Percentiles rank a stretch among this genome's conserved stretches.
These are phyloP conservation scores for Acronicta aceris DNA, from an alignment of 2,888 invertebrate species.

Conservation along the genomic window DNA sequence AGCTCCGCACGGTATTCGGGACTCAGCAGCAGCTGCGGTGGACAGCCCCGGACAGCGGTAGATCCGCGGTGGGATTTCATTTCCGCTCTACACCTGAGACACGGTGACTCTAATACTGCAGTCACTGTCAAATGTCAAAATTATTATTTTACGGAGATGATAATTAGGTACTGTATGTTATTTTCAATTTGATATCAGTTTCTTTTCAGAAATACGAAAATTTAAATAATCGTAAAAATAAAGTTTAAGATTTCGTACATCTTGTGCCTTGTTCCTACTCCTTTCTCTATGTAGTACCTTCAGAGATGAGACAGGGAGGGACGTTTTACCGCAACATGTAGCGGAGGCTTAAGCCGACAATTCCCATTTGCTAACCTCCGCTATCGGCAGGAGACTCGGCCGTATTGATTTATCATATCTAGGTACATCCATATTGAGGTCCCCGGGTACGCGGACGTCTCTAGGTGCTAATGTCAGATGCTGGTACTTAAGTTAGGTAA, in stretches of 20 bases:
- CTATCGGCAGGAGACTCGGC: slow-evolving; percentile 29
- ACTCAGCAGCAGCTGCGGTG: slow-evolving; percentile 12
- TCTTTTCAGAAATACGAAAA: too few relatives aligned
- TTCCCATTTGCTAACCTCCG: slow-evolving; percentile 46
- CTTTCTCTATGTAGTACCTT: slow-evolving; percentile 11
- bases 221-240: too few relatives aligned
- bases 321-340: slow-evolving; percentile 44
- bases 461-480: slow-evolving; percentile 1
- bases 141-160: too few relatives aligned
- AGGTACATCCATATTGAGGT: slow-evolving; percentile 18
- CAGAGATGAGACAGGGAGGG: background rate
- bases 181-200: too few relatives aligned
- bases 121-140: background rate
- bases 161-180: too few relatives aligned
- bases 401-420: slow-evolving; percentile 33
- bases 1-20: slow-evolving; percentile 20
- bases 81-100: slow-evolving; percentile 50
- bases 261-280: background rate
- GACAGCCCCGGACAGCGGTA: slow-evolving; percentile 14
- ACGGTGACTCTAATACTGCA: slow-evolving; percentile 17
- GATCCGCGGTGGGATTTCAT: slow-evolving; percentile 42
- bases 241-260: too few relatives aligned
- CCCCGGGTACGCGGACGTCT: slow-evolving; percentile 1
- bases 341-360: slow-evolving; percentile 39
- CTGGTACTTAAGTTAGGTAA: slow-evolving; percentile 1